These are phyloP conservation scores for Streblospio benedicti DNA, from an alignment of 1,140 invertebrate genomes.

Conservation along the genomic window DNA sequence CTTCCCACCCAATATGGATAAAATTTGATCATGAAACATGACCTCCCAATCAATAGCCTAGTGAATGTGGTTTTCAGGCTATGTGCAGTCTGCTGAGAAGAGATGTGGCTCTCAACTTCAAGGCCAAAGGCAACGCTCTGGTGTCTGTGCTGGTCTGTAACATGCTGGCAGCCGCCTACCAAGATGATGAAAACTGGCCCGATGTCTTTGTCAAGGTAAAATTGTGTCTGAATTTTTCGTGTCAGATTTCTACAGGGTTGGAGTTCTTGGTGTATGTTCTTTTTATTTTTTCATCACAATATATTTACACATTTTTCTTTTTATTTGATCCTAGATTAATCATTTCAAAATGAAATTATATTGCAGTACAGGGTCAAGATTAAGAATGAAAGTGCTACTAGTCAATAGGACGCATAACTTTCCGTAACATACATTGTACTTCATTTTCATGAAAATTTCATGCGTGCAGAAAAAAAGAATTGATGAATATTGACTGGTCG, in stretches of 20 bases:
- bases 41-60: no score
- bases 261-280: neutral
- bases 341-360: no score
- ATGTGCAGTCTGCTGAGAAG: slow-evolving; percentile 71
- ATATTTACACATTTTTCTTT: neutral
- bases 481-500: no score
- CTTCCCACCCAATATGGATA: no score
- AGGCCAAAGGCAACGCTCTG: slow-evolving; percentile 62
- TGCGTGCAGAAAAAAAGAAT: slow-evolving; percentile 19
- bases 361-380: no score
- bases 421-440: no score
- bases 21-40: no score
- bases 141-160: slow-evolving; percentile 79
- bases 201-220: slow-evolving; percentile 51
- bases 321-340: neutral
- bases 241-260: no score
- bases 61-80: slow-evolving; percentile 37
- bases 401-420: no score
- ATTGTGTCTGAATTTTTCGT: neutral
- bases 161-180: slow-evolving; percentile 70
- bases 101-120: slow-evolving; percentile 63
- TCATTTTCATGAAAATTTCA: no score
- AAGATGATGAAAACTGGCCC: slow-evolving; percentile 55
- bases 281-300: neutral
- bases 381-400: no score